A percentile compares a stretch with the other conserved stretches of the same genome.
Conservation (phyloP, 2,888 invertebrate species). For the Aromia moschata region DNA sequence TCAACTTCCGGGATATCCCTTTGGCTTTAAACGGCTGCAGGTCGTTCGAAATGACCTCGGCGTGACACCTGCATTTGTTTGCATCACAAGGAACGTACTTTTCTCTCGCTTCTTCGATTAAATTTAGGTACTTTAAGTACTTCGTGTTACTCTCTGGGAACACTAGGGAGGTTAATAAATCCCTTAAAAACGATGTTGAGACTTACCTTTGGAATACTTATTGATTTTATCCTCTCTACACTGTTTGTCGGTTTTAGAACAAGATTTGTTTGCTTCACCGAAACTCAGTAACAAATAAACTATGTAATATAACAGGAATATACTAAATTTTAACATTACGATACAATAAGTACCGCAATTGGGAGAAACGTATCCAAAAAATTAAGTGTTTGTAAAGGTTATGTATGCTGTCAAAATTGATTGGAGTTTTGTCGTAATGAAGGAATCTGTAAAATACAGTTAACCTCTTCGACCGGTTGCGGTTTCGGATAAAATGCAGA, state of each 20-base stretch:
- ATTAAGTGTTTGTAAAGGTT: too few species aligned
- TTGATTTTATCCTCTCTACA: constrained; percentile 47
- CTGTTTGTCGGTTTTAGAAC: constrained; percentile 43
- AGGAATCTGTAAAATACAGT: too few species aligned
- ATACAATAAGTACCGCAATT: too few species aligned
- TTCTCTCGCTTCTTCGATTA: constrained; percentile 65
- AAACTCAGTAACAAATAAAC: constrained; percentile 9
- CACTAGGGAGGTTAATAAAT: too few species aligned
- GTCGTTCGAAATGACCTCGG: constrained; percentile 73
- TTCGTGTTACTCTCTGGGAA: constrained; percentile 65
- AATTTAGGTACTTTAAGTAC: constrained; percentile 57
- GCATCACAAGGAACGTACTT: constrained; percentile 68
- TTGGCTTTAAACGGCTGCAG: constrained; percentile 71
- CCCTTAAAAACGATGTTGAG: too few species aligned
- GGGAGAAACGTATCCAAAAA: too few species aligned
- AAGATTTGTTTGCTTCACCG: constrained; percentile 43
- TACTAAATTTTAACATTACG: constrained; percentile 7
- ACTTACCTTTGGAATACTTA: constrained; percentile 58
- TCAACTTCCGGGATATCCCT: constrained; percentile 76
- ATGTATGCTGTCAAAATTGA: too few species aligned
- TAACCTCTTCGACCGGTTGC: too few species aligned
- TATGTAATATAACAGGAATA: constrained; percentile 4
- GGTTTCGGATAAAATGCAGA: too few species aligned
- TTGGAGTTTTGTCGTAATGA: too few species aligned
- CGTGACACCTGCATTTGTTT: constrained; percentile 72